Base-by-base conservation (phyloP, 1,140 invertebrate species). In the Ylistrum balloti region DNA sequence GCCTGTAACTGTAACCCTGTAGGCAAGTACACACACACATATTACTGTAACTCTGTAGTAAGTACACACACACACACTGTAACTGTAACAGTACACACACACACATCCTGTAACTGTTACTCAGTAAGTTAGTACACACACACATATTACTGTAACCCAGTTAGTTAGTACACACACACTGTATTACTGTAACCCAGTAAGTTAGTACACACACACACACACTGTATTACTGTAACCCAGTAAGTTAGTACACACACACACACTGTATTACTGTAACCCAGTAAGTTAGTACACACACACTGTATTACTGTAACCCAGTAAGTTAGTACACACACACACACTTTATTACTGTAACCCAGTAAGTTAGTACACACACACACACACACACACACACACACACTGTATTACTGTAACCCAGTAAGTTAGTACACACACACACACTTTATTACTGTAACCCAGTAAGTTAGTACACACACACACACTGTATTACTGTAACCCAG, bases 361-460 rank as follows among this genome's bases (percentile, higher is more conserved):
- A 74, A n/a, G 56, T 74, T 28, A 5, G 56, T 74, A 74, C 5
- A 74, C 20, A n/a, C 22, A 5, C 22, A 17, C 20, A 56, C 17
- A 11, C 45, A 7, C 22, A 74, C 5, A 74, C 20, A n/a, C 22
- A 5, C 22, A 17, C 20, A 56, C 17, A 11, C 45, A 7, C 22
- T 74, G 56, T 74, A 74, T n/a, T n/a, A n/a, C 56, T 74, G 56
- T 74, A 74, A 74, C n/a, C 56, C 56, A 11, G 7, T 74, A 74
- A n/a, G 56, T 74, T 7, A 28, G 56, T 74, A 74, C 5, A 74
- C 20, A n/a, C 15, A 28, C 20, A 22, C 22, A 20, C 28, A n/a
- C n/a, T n/a, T n/a, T 56, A 17, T 56, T 11, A 56, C 45, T 74
- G 56, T 74, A 74, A 74, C 56, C 56, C 56, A 11, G 7, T 74